Evolutionary conservation across 2,113 vertebrate genomes (phyloP), one percentile per base, ranked within the genome.

Genomic region (Struthidea cinerea): DNA sequence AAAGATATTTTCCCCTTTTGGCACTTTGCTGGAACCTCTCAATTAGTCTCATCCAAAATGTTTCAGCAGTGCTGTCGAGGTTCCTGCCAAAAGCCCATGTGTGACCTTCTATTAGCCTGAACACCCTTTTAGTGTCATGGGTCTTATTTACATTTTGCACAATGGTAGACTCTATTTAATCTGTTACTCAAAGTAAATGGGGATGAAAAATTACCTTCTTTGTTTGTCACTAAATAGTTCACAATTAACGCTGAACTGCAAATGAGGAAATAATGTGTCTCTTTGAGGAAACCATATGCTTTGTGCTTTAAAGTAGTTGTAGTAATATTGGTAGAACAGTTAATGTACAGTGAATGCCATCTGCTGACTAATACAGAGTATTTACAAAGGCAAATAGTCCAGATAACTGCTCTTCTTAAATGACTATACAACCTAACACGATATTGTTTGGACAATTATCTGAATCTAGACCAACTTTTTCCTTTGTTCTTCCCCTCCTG

Each of bases 321-420:
- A 35, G 79, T 94, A 96, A 94, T 63, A 93, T 41, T 67, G 49
- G 85, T 85, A 19, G 82, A 94, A 95, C 41, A 84, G 88, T 97
- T 97, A 97, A 96, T 61, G 91, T 96, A 96, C 90, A 93, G 90
- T 89, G 94, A 92, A 97, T 97, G 97, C 97, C 97, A 98, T 98
- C 97, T 98, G 97, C 97, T 97, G 96, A 98, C 97, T 97, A 97
- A 97, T 96, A 82, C n/a, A 92, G 84, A 94, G 93, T 95, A 97
- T 96, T 97, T 97, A 96, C 96, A 97, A 91, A 83, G 81, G 77
- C 84, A 96, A 96, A 95, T 86, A 95, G 23, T 94, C 89, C 11
- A 7, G 88, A 86, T 95, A 95, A 94, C 69, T 90, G 53, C 71
- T 52, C 61, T 93, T 97, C 77, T 69, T 93, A 97, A 97, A 84